phyloP scores from a whole-genome alignment of 2,888 invertebrate genomes.

The Orthosia cruda region DNA sequence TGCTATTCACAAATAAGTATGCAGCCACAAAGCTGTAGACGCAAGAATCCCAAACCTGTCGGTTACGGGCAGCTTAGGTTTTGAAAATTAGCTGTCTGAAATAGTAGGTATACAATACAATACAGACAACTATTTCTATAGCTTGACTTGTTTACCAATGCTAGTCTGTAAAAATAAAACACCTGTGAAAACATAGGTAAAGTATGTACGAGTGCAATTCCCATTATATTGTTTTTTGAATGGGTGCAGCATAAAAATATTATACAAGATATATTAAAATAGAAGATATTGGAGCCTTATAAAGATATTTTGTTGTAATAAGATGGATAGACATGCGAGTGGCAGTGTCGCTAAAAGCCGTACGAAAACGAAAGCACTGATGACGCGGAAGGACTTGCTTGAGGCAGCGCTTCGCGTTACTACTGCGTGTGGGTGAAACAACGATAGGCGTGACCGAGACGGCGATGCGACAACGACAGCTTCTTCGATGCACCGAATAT shows the following conservation, averaged over 20 bases:
- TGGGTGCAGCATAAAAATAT: no score
- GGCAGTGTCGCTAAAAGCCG: background rate
- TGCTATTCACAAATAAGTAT: slow-evolving; percentile 1
- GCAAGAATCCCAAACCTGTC: background rate
- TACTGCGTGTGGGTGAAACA: background rate
- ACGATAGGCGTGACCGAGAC: background rate
- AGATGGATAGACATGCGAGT: background rate
- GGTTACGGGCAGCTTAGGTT: background rate
- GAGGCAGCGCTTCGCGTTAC: background rate
- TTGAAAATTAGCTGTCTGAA: slow-evolving; percentile 10
- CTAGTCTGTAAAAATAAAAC: slow-evolving; percentile 24
- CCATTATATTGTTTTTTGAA: background rate
- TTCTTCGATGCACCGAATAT: no score
- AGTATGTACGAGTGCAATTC: background rate
- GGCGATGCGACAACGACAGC: background rate
- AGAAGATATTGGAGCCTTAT: no score
- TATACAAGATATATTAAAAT: no score
- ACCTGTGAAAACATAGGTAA: background rate
- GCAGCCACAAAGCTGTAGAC: background rate
- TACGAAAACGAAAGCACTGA: background rate
- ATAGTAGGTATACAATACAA: background rate
- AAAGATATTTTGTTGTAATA: background rate
- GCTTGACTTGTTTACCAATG: background rate
- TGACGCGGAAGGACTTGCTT: background rate
- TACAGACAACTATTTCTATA: background rate